These are phyloP conservation scores for Drosophila setosimentum DNA, from an alignment of 2,888 invertebrate genomes.

Conservation along the genomic window DNA sequence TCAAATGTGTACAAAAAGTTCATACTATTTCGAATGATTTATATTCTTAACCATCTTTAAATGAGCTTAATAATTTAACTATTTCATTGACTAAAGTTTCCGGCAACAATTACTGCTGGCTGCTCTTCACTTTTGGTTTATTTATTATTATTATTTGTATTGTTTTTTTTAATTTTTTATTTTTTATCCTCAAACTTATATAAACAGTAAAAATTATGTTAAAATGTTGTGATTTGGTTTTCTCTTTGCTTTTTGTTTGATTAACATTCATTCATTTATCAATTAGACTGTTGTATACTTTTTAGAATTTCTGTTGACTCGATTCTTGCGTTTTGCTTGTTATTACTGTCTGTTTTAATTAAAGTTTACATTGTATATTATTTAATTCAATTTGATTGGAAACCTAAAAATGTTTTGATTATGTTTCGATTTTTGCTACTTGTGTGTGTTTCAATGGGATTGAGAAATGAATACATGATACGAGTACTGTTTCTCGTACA, in stretches of 20 bases:
- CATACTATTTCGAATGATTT: conserved; percentile 70
- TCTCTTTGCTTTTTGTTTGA: conserved; percentile 51
- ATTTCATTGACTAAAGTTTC: conserved; percentile 67
- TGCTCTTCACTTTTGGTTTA: conserved; percentile 37
- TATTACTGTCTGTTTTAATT: conserved; percentile 60
- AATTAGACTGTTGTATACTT: conserved; percentile 58
- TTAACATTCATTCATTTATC: conserved; percentile 70
- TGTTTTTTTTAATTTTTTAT: conserved; percentile 27
- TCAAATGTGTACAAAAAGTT: conserved; percentile 78
- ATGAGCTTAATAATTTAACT: conserved; percentile 55
- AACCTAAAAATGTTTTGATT: conserved; percentile 79
- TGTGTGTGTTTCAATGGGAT: conserved; percentile 37
- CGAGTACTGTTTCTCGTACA: conserved; percentile 43
- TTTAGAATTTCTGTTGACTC: conserved; percentile 63
- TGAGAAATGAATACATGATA: conserved; percentile 37
- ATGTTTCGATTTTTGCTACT: conserved; percentile 74
- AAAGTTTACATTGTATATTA: conserved; percentile 56
- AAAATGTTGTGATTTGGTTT: conserved; percentile 71
- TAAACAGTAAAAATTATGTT: conserved; percentile 80
- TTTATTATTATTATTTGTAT: conserved; percentile 35
- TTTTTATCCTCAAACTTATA: conserved; percentile 67
- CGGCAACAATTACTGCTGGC: conserved; percentile 37
- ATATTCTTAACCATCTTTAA: conserved; percentile 39
- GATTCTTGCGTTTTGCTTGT: conserved; percentile 42
- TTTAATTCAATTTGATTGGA: conserved; percentile 77